phyloP scores from a whole-genome alignment of 2,888 invertebrate genomes.

The Drosophila siamana region DNA sequence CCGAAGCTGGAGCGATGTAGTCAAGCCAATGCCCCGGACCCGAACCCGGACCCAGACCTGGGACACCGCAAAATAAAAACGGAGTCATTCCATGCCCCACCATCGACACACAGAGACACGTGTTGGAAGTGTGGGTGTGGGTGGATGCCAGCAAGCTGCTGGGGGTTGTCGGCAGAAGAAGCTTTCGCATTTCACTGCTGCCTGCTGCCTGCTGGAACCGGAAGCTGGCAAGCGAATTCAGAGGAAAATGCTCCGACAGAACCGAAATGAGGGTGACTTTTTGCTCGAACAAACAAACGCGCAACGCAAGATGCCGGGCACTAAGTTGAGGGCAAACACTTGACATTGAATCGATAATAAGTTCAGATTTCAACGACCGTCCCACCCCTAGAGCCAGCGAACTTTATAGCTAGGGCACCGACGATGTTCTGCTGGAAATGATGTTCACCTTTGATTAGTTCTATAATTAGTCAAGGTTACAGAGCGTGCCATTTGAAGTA shows the following conservation, averaged over 20 bases:
- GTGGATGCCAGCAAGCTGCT: constrained; percentile 2
- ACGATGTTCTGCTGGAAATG: background rate
- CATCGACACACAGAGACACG: constrained; percentile 51
- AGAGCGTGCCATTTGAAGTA: constrained; percentile 11
- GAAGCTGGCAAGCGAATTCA: constrained; percentile 48
- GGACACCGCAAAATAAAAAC: no score
- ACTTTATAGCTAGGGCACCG: constrained; percentile 47
- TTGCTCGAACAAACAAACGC: constrained; percentile 11
- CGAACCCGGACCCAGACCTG: constrained; percentile 19
- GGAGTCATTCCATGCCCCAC: constrained; percentile 65
- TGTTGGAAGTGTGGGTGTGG: constrained; percentile 63
- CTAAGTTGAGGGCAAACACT: constrained; percentile 67
- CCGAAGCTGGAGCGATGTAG: constrained; percentile 23
- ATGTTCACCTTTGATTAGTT: constrained; percentile 6
- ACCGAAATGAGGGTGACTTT: constrained; percentile 56
- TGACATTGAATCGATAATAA: constrained; percentile 79
- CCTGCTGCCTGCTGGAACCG: constrained; percentile 55
- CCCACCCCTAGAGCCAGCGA: no score
- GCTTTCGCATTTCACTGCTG: constrained; percentile 55
- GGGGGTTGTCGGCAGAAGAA: constrained; percentile 39
- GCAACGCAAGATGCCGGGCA: background rate
- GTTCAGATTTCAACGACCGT: constrained; percentile 60
- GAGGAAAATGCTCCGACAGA: constrained; percentile 33
- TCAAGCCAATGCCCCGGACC: constrained; percentile 38
- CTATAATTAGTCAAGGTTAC: constrained; percentile 17